These are phyloP conservation scores for Lasioglossum albipes DNA, from an alignment of 1,140 invertebrate genomes.

Conservation along the genomic window DNA sequence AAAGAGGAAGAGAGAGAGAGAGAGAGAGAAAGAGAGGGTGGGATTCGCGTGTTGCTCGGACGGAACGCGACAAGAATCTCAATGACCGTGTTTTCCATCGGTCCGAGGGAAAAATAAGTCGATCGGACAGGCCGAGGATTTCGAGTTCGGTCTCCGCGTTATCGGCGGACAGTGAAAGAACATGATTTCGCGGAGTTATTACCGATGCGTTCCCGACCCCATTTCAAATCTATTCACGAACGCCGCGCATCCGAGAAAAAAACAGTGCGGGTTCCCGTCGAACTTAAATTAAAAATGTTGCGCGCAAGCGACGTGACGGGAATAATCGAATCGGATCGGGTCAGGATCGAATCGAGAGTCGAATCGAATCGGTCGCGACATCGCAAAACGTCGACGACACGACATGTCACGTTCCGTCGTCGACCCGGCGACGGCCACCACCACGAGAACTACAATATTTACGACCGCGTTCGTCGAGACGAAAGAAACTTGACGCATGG, in stretches of 20 bases:
- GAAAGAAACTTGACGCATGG: not conserved
- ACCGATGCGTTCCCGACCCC: constrained; percentile 9
- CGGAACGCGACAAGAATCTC: not conserved
- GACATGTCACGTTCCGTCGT: too few species aligned
- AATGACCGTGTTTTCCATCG: not conserved
- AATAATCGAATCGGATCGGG: constrained; percentile 44
- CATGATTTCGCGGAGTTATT: constrained; percentile 21
- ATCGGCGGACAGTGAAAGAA: constrained; percentile 14
- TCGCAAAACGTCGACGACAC: not conserved
- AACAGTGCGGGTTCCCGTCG: constrained; percentile 25
- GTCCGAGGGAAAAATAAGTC: not conserved
- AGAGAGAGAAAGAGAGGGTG: too few species aligned
- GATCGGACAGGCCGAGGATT: not conserved
- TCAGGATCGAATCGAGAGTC: not conserved
- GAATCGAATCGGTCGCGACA: not conserved
- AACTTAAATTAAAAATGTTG: constrained; percentile 65
- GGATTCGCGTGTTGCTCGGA: not conserved
- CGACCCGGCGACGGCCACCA: not conserved
- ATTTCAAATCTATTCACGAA: constrained; percentile 55
- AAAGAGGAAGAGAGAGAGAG: too few species aligned
- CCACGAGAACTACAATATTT: constrained; percentile 27
- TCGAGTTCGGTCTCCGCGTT: not conserved
- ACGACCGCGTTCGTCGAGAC: not conserved
- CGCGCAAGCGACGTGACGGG: constrained; percentile 46
- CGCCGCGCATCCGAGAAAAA: constrained; percentile 9